Evolutionary conservation across 2,113 vertebrate genomes (phyloP), one percentile per base, ranked within the genome.

Genomic region (Pipra filicauda): DNA sequence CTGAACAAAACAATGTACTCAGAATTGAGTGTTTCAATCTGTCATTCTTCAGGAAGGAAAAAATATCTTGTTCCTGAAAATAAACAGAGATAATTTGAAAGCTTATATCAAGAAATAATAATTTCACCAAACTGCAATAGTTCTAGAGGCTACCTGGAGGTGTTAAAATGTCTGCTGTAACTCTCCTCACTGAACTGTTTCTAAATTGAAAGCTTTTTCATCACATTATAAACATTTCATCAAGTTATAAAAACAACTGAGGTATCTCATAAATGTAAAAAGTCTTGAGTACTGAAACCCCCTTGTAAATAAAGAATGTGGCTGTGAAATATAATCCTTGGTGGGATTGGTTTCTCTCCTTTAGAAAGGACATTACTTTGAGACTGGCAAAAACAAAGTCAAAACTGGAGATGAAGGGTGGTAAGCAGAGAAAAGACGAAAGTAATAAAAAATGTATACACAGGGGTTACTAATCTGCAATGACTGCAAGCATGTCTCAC

Each of bases 221-320:
- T 91, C 59, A 73, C 79, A 37, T 72, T 95, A 78, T 87, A 95
- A 86, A 95, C 27, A 67, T 90, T 93, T 91, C 71, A 61, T 90
- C 52, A 62, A 23, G 71, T 95, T 93, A 65, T 61, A 72, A 94
- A 95, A 74, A 28, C 28, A 74, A 23, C 28, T 15, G 33, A 37
- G 8, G 9, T 93, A 64, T 84, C 89, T 96, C 76, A 1, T 35
- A 91, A 91, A 64, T 75, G 58, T 70, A 85, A 93, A 86, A 94
- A 73, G 16, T 89, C 69, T 67, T n/a, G 44, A 95, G 46, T 64
- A 89, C 59, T 88, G 65, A 84, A 96, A 71, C 6, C 24, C 31
- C 21, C 54, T 96, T 91, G 55, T 93, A 95, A 97, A 97, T 91
- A 87, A 96, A 75, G 85, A 95, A 93, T 93, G 79, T 93, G 89